Percentiles rank a stretch among this genome's conserved stretches.
These are phyloP conservation scores for Nylanderia fulva DNA, from an alignment of 1,140 invertebrate genomes.

Conservation along the genomic window DNA sequence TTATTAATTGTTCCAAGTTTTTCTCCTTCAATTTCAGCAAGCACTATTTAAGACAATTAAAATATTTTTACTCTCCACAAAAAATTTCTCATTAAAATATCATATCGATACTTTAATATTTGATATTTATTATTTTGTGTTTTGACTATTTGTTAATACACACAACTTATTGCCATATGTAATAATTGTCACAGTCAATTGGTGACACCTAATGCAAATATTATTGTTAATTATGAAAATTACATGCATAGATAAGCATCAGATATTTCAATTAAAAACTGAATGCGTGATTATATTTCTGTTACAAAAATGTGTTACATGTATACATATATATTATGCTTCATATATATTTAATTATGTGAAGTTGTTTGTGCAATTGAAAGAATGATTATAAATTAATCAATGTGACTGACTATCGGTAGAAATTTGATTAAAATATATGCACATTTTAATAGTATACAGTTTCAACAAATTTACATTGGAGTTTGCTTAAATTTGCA, in stretches of 20 bases:
- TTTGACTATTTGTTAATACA: background rate
- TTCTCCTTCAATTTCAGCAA: background rate
- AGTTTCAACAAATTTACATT: slow-evolving; percentile 55
- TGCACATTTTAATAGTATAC: slow-evolving; percentile 51
- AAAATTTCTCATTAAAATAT: background rate
- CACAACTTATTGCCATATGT: background rate
- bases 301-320: too few species aligned
- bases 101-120: background rate
- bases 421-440: slow-evolving; percentile 55
- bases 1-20: background rate
- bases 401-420: slow-evolving; percentile 25
- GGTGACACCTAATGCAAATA: background rate
- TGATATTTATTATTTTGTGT: background rate
- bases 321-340: background rate
- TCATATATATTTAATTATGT: slow-evolving; percentile 33
- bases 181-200: background rate
- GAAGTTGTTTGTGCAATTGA: slow-evolving; percentile 10
- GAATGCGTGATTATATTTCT: background rate
- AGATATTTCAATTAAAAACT: background rate
- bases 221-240: background rate
- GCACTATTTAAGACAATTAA: background rate
- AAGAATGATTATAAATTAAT: slow-evolving; percentile 46
- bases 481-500: slow-evolving; percentile 47
- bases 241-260: background rate
- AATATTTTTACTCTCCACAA: background rate